Evolutionary conservation across 23 tunicate genomes (phyloP).

Genomic region (Clavelina lepadiformis): DNA sequence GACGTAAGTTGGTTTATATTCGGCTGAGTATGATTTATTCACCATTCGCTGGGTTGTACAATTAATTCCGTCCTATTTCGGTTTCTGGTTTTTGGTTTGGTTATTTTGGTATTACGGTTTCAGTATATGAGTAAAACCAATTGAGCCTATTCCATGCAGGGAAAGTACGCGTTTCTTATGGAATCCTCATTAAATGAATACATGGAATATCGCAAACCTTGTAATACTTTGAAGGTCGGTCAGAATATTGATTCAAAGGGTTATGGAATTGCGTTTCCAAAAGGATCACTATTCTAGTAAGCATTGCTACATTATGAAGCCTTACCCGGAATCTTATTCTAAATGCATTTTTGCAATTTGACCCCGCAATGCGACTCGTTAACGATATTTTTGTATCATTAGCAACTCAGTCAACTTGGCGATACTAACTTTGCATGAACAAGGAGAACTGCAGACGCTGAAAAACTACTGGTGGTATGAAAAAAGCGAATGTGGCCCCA

Average conservation of each 20-base stretch:
- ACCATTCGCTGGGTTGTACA: no score
- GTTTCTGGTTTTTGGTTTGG: no score
- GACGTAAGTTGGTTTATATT: no score
- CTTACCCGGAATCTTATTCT: no score
- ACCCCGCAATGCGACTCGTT: no score
- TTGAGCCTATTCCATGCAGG: no score
- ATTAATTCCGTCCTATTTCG: no score
- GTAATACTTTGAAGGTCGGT: slow-evolving; percentile 61
- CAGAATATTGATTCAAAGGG: slow-evolving; percentile 47
- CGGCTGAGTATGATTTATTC: no score
- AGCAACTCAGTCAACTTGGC: slow-evolving; percentile 49
- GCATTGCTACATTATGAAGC: neutral
- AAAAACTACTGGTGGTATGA: slow-evolving; percentile 69
- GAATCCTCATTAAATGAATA: slow-evolving; percentile 56
- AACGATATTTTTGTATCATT: no score
- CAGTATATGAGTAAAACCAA: no score
- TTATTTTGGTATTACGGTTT: no score
- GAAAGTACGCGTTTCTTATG: slow-evolving; percentile 61
- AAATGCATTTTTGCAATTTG: no score
- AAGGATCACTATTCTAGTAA: slow-evolving; percentile 55
- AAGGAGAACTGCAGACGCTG: slow-evolving; percentile 36
- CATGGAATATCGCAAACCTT: slow-evolving; percentile 54
- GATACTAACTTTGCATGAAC: slow-evolving; percentile 37
- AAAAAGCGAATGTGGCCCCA: slow-evolving; percentile 52
- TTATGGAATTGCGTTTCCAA: slow-evolving; percentile 51